Conservation (phyloP, 2,888 invertebrate genomes). For the Barypeithes pellucidus region DNA sequence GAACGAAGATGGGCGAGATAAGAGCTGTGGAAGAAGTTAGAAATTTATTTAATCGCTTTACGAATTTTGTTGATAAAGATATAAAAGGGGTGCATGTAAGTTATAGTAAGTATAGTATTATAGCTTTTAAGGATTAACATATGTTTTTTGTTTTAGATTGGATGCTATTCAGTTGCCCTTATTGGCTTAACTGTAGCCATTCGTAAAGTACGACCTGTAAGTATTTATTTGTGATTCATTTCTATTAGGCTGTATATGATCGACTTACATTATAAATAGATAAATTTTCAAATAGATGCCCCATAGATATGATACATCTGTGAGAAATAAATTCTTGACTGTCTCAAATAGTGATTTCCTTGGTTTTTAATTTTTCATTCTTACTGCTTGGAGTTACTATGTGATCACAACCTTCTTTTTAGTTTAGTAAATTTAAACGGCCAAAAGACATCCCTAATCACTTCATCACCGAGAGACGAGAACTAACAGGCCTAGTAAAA, state of each 20-base stretch:
- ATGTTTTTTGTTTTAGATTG: constrained; percentile 65
- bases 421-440: constrained; percentile 69
- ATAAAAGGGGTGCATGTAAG: constrained; percentile 68
- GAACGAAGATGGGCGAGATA: constrained; percentile 39
- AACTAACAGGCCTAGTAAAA: constrained; percentile 68
- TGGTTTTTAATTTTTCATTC: no score
- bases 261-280: background rate
- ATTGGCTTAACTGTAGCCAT: constrained; percentile 71
- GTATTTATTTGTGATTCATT: constrained; percentile 58
- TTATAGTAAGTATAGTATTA: constrained; percentile 29
- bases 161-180: constrained; percentile 74
- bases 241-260: no score
- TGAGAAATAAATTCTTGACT: no score
- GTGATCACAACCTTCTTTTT: constrained; percentile 53
- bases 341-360: no score
- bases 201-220: constrained; percentile 73
- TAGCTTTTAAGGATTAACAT: background rate
- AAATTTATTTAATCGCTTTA: constrained; percentile 62
- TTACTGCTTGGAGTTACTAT: no score
- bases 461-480: constrained; percentile 66
- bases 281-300: background rate
- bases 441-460: constrained; percentile 69
- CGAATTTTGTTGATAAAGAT: constrained; percentile 66
- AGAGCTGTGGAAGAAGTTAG: constrained; percentile 61
- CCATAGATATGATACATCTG: background rate